Base-by-base conservation (phyloP, 1,140 invertebrate species). In the Lerema accius region DNA sequence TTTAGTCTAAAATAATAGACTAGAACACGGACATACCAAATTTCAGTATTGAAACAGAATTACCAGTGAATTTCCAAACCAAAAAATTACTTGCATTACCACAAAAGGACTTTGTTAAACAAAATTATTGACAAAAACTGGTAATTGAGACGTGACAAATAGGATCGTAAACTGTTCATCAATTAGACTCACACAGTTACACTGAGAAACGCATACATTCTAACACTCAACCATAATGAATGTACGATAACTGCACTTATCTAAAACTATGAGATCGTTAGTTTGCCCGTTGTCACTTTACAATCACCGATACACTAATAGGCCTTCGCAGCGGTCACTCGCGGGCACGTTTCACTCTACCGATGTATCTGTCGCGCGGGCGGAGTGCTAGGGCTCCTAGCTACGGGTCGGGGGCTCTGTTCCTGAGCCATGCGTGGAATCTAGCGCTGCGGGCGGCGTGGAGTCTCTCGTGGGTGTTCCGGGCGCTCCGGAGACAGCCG, bases 351-450 rank as follows among this genome's bases (percentile, higher is more conserved):
- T 32, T 32, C 0, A 46, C 19, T 3, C 50, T 35, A 13, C 37
- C 50, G 9, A 53, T 42, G 37, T 37, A 40, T 19, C 19, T 37
- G 6, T 17, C 23, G 13, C 46, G 26, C 19, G 19, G 17, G 16
- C 10, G 32, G 17, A 9, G n/a, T 23, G 35, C 17, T 32, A 23
- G n/a, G 6, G 17, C 16, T 50, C n/a, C n/a, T n/a, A 23, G 65
- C 66, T 65, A 56, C 43, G 55, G 62, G 63, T 39, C 60, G n/a
- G 43, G 28, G 46, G 61, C 19, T 13, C 56, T 59, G 23, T 64
- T 61, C 11, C 60, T 49, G 10, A 85, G 73, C 88, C 86, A 89
- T 1, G 84, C 78, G 10, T 73, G 65, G 65, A 82, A 78, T 4
- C 72, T 53, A 2, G 72, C 65, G 10, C 75, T 56, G 7, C 78